Percentiles rank a stretch among this genome's conserved stretches.
phyloP scores from a whole-genome alignment of 35 echinoderm and acorn worm genomes.

The Lytechinus variegatus region DNA sequence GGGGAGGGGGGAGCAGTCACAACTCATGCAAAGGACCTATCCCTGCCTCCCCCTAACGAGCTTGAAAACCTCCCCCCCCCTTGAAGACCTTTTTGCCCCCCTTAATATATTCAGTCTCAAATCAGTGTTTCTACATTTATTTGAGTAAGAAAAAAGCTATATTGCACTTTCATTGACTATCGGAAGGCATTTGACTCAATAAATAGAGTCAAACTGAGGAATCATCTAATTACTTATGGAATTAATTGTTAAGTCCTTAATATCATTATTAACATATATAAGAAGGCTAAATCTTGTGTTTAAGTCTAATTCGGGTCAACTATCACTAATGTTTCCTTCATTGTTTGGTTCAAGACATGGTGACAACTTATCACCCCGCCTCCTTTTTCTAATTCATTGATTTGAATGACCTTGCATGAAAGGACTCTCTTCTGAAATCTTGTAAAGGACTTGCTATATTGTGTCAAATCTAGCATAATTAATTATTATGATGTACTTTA shows the following conservation, averaged over 20 bases:
- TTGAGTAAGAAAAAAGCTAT: background rate
- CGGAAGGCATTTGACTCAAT: background rate
- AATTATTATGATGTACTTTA: background rate
- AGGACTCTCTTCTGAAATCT: background rate
- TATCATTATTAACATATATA: background rate
- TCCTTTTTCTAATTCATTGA: background rate
- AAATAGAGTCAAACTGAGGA: background rate
- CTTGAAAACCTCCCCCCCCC: too few species aligned
- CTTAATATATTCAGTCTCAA: background rate
- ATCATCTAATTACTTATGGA: background rate
- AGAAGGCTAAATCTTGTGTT: constrained; percentile 27
- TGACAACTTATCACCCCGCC: background rate
- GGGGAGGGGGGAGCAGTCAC: too few species aligned
- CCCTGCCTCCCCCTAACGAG: too few species aligned
- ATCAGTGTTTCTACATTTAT: background rate
- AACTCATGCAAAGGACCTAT: too few species aligned
- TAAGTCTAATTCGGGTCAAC: background rate
- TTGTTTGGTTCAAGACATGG: background rate
- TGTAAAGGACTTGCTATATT: background rate
- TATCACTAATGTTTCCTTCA: background rate
- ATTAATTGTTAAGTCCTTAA: background rate
- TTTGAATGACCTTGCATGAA: background rate
- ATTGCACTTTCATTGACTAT: background rate
- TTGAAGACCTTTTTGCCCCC: too few species aligned
- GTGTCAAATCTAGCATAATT: background rate